Evolutionary conservation across 2,888 invertebrate genomes (phyloP), one percentile per base, ranked within the genome.

Genomic region (Polydrusus pterygomalis): DNA sequence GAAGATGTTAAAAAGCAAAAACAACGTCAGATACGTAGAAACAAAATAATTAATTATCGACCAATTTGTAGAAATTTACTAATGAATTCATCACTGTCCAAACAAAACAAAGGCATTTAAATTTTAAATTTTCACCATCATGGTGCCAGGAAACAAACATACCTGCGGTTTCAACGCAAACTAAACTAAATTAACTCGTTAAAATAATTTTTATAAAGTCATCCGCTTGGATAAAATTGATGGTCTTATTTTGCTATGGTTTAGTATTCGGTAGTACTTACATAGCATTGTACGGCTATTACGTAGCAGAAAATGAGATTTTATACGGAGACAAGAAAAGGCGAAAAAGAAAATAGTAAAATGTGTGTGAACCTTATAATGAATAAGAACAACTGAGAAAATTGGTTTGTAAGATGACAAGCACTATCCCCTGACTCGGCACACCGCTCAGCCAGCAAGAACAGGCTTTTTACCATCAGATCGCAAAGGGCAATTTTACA

Each of bases 61-160:
- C 72, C 72, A 65, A 72, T 65, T 72, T 72, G 65, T 72, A 72
- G 56, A 34, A 62, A 72, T 65, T 72, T 56, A 54, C 54, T 72
- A 72, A 72, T 72, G 72, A 72, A 72, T 72, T 65, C 47, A 72
- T 72, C 72, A 72, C 43, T 65, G 72, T 65, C 72, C 17, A 15
- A 0, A 11, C 30, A 17, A 72, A 65, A 72, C 72, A 72, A 72
- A 65, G 58, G 54, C 30, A 72, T 72, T 72, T 72, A 65, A 51
- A 72, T 72, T 72, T 43, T 43, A 72, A 72, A 72, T 72, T 72
- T 72, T 30, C 45, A 65, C 72, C 65, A 58, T 20, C 65, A 58
- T 20, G 72, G 65, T 51, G 65, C 65, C 72, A 65, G 56, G 65
- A 65, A 72, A 65, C 63, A 17, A 40, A 43, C 65, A 38, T 49